Percentiles rank a stretch among this genome's conserved stretches.
Conservation (phyloP, 1,140 invertebrate species). For the Dufourea novaeangliae region DNA sequence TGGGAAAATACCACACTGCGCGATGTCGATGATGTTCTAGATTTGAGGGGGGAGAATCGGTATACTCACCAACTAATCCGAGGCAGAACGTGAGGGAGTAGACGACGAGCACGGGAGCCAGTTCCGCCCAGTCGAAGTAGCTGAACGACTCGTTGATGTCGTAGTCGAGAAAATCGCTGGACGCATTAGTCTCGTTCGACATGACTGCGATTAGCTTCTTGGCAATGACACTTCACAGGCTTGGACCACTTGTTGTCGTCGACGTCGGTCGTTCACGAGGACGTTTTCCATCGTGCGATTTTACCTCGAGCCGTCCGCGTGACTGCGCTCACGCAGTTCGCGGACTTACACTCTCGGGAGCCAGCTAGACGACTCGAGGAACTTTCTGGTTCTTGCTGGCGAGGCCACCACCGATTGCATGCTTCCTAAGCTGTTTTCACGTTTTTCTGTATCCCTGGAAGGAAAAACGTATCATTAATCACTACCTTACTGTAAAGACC, state of each 20-base stretch:
- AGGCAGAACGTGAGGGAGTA: conserved; percentile 85
- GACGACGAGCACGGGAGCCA: conserved; percentile 84
- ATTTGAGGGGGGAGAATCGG: neutral
- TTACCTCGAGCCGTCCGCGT: neutral
- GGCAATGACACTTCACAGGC: conserved; percentile 16
- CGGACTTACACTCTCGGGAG: neutral
- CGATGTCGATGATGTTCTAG: too few species aligned
- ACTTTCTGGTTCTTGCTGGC: neutral
- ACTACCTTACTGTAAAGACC: too few species aligned
- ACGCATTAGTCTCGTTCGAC: conserved; percentile 63
- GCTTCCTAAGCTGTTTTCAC: too few species aligned
- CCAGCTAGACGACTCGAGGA: too few species aligned
- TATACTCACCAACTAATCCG: conserved; percentile 84
- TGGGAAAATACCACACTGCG: too few species aligned
- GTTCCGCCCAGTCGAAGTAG: conserved; percentile 82
- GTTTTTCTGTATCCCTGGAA: too few species aligned
- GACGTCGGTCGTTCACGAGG: neutral
- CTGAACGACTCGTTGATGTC: conserved; percentile 77
- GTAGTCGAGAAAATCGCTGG: conserved; percentile 74
- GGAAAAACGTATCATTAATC: too few species aligned
- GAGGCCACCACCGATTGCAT: too few species aligned
- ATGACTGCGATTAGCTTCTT: conserved; percentile 32
- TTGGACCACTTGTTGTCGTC: conserved; percentile 9
- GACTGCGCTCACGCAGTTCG: neutral
- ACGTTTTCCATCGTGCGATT: conserved; percentile 19